Base-by-base conservation (phyloP, 2,797 vertebrate species). In the Lophotriccus pileatus region DNA sequence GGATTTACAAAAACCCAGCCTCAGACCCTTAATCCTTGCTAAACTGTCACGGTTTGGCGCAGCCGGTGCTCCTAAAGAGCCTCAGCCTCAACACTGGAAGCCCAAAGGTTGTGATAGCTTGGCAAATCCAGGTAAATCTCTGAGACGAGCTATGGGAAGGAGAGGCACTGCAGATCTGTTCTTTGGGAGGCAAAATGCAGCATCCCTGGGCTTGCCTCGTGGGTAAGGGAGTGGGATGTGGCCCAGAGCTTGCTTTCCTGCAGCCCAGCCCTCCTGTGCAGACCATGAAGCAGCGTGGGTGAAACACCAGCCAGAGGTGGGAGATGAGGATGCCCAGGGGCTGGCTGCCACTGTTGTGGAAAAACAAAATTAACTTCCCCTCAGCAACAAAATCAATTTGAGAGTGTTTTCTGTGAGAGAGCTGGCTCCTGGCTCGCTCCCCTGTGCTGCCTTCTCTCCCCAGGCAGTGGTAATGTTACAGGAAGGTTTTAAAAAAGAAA, bases 11-110 rank as follows among this genome's bases (percentile, higher is more conserved):
- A 92, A 91, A 13, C 6, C 34, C 59, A 50, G 34, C 75, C 75
- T 87, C 84, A 87, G 70, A 80, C 80, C 64, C 44, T 86, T 89
- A 80, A 89, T 95, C 81, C 72, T 91, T 60, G 78, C 87, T 92
- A 56, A 93, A 84, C 82, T 73, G 70, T 89, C 89, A 78, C 39
- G 50, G 43, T 77, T 92, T 83, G 75, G 68, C 2, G 49, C 87
- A 70, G 75, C 64, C 25, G 1, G 50, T 56, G 64, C 52, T 86
- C 60, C 78, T 64, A 20, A 87, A 89, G 79, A 91, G 50, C 84
- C 84, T 87, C 84, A 83, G n/a, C 27, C 67, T 68, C 19, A 56
- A 56, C 14, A 5, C 39, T 52, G 62, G 53, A 50, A 89, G 84
- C 89, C 72, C 64, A 68, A 59, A 83, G 68, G 60, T 24, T 91